These are phyloP conservation scores for Scortum barcoo DNA, from an alignment of 2,113 vertebrate species.

Conservation along the genomic window DNA sequence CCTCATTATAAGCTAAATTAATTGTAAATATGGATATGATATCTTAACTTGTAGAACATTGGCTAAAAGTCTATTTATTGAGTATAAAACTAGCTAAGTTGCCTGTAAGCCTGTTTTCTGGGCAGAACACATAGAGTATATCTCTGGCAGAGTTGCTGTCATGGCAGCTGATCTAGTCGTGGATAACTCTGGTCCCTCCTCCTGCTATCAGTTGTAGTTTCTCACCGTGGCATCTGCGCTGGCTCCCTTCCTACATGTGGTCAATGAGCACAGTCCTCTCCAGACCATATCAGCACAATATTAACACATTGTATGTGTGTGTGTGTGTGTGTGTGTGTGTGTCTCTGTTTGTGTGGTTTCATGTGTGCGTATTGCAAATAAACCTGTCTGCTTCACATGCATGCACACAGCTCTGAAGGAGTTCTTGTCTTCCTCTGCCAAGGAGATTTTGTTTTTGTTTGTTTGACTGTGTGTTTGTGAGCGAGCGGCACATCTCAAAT, in stretches of 20 bases:
- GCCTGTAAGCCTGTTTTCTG: background rate
- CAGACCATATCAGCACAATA: slow-evolving; percentile 29
- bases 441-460: slow-evolving; percentile 32
- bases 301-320: slow-evolving; percentile 17
- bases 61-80: background rate
- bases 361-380: background rate
- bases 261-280: slow-evolving; percentile 56
- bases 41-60: background rate
- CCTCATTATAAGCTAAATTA: background rate
- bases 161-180: slow-evolving; percentile 34
- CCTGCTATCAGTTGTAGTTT: slow-evolving; percentile 50
- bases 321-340: background rate
- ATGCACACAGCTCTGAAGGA: slow-evolving; percentile 10
- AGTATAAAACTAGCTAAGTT: background rate
- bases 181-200: slow-evolving; percentile 7
- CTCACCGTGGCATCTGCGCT: slow-evolving; percentile 70
- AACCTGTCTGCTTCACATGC: slow-evolving; percentile 19
- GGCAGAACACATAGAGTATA: background rate
- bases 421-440: slow-evolving; percentile 27
- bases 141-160: slow-evolving; percentile 4
- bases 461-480: slow-evolving; percentile 31
- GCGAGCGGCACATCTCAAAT: slow-evolving; percentile 32
- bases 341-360: background rate
- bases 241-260: slow-evolving; percentile 67
- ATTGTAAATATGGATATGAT: background rate